Evolutionary conservation across 2,888 invertebrate genomes (phyloP).

Genomic region (Ochropleura leucogaster): DNA sequence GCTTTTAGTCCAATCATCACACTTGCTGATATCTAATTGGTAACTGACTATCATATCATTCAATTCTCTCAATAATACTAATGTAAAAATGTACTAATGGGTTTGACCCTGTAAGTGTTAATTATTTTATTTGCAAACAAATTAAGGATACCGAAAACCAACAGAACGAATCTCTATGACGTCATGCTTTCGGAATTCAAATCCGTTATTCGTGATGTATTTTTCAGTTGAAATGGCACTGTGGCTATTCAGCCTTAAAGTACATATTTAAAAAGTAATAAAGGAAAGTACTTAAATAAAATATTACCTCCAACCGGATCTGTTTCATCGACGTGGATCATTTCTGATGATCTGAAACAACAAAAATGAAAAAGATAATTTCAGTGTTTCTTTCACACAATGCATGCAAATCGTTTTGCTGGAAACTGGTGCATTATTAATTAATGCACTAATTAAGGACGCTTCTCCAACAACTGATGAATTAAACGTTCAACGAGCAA

Average conservation of each 20-base stretch:
- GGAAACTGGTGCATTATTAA: constrained; percentile 38
- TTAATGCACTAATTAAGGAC: constrained; percentile 39
- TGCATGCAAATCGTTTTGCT: constrained; percentile 9
- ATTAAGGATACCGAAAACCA: constrained; percentile 14
- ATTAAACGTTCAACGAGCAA: constrained; percentile 46
- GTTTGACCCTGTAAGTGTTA: not conserved
- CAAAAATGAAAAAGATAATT: constrained; percentile 61
- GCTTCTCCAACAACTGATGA: constrained; percentile 29
- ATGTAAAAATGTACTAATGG: not conserved
- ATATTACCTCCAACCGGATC: constrained; percentile 96
- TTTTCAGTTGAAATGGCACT: constrained; percentile 25
- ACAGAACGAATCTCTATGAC: constrained; percentile 23
- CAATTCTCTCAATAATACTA: not conserved
- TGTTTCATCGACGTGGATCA: constrained; percentile 97
- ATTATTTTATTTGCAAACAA: constrained; percentile 19
- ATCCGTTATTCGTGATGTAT: constrained; percentile 17
- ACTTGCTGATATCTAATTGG: not conserved
- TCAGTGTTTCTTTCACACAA: constrained; percentile 27
- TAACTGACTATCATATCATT: not conserved
- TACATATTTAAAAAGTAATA: constrained; percentile 32
- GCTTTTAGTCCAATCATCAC: not conserved
- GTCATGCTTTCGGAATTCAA: constrained; percentile 30
- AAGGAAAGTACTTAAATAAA: constrained; percentile 35
- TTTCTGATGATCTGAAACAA: constrained; percentile 90
- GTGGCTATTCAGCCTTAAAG: constrained; percentile 2